Evolutionary conservation across 2,113 vertebrate genomes (phyloP).

Genomic region (Terrapene triunguis): DNA sequence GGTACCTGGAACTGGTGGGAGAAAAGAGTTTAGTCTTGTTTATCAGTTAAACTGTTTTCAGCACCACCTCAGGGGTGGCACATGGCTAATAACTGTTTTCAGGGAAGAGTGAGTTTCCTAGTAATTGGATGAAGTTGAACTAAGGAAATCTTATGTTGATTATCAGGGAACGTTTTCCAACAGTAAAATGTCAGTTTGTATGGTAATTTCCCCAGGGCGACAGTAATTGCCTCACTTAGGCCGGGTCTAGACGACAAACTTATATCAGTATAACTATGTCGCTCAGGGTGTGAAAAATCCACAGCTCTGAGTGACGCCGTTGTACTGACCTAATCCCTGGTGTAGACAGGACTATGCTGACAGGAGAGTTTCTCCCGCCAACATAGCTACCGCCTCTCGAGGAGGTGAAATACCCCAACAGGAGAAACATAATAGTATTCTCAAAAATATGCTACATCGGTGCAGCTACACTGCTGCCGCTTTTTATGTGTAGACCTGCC

Average conservation of each 20-base stretch:
- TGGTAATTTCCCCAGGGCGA: background rate
- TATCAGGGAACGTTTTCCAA: background rate
- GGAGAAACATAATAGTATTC: background rate
- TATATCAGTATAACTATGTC: background rate
- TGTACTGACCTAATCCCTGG: background rate
- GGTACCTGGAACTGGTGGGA: background rate
- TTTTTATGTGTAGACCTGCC: background rate
- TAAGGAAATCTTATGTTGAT: background rate
- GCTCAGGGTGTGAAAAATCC: background rate
- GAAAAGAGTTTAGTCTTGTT: background rate
- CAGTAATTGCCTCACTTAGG: background rate
- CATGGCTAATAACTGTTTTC: background rate
- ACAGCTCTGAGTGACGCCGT: background rate
- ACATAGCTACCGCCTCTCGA: background rate
- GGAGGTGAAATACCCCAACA: background rate
- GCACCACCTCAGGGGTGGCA: background rate
- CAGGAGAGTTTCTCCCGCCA: too few relatives aligned
- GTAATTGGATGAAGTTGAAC: rapidly evolving
- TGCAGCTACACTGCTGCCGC: background rate
- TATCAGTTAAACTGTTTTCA: background rate
- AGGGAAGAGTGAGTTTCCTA: background rate
- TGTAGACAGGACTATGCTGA: background rate
- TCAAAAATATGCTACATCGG: background rate
- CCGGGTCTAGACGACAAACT: background rate
- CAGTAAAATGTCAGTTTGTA: background rate